Evolutionary conservation across 1,140 invertebrate genomes (phyloP).

Genomic region (Cydia amplana): DNA sequence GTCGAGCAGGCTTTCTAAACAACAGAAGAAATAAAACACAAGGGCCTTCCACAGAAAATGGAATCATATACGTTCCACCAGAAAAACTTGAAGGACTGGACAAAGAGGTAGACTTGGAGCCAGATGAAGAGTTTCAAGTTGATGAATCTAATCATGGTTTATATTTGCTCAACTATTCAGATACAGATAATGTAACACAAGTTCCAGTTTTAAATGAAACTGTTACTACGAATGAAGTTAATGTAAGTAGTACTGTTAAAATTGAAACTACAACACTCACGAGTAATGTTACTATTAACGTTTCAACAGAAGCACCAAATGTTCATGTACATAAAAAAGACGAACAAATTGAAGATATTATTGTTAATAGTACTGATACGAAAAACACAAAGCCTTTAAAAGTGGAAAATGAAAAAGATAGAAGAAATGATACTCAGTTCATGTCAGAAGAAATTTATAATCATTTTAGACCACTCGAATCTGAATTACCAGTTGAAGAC

Average conservation of each 20-base stretch:
- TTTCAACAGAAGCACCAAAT: slow-evolving; percentile 37
- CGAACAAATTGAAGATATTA: slow-evolving; percentile 63
- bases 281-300: slow-evolving; percentile 45
- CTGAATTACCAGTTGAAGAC: slow-evolving; percentile 83
- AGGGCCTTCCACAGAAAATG: slow-evolving; percentile 56
- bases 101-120: slow-evolving; percentile 73
- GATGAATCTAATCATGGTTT: slow-evolving; percentile 78
- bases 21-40: slow-evolving; percentile 63
- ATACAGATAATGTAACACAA: slow-evolving; percentile 66
- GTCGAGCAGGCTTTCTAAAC: slow-evolving; percentile 68
- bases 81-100: slow-evolving; percentile 71
- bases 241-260: slow-evolving; percentile 52
- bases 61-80: slow-evolving; percentile 67
- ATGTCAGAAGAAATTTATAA: slow-evolving; percentile 83
- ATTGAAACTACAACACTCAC: slow-evolving; percentile 46
- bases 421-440: slow-evolving; percentile 71
- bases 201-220: slow-evolving; percentile 55
- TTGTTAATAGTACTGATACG: slow-evolving; percentile 60
- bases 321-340: slow-evolving; percentile 40
- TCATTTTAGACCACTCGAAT: slow-evolving; percentile 82
- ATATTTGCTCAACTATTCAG: slow-evolving; percentile 75
- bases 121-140: slow-evolving; percentile 78
- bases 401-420: slow-evolving; percentile 66
- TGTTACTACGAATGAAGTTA: slow-evolving; percentile 52
- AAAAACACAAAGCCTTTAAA: slow-evolving; percentile 60